Base-by-base conservation (phyloP, 37 sponge, comb jelly and placozoan species). In the Dysidea cf. avara region DNA sequence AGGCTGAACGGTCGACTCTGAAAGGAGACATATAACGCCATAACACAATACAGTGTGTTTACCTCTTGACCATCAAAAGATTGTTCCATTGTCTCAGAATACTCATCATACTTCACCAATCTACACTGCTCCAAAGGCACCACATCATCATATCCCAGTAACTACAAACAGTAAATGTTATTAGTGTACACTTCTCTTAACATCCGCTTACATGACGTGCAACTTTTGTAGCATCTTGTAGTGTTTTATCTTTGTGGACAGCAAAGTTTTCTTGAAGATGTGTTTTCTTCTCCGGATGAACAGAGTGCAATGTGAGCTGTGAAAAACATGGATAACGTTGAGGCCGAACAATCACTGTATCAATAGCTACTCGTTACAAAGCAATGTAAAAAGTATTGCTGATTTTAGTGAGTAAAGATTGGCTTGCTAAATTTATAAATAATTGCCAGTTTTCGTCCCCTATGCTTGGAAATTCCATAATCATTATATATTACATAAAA, bases 41-140 rank as follows among this genome's bases (percentile, higher is more conserved):
- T 32, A 64, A 30, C 30, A 56, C 59, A 56, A 56, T 29, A 48
- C 39, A 64, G 12, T 20, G 0, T 22, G 28, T 58, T 57, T 32
- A 87, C 93, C 84, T 90, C 77, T 9, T 59, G 66, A 12, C 67
- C 80, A 31, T 94, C 95, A 80, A 82, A 94, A 28, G 95, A 94
- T 62, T 83, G 81, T 56, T 94, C 95, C 33, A 94, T 52, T 18
- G 80, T 74, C 18, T 95, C 96, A 22, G 85, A 76, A 63, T 85
- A 91, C 70, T 87, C 88, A 75, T 95, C 96, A 69, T 95, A 95
- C 47, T 69, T 83, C 7, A 95, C 89, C 34, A 95, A 28, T 16
- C 96, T 62, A 72, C 96, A 95, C 3, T 84, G 63, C 43, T 91
- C 88, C 40, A 87, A 13, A 0, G 96, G 82, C 14, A 91, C 79